phyloP scores from a whole-genome alignment of 2,797 vertebrate genomes.

The Gadopsis marmoratus region DNA sequence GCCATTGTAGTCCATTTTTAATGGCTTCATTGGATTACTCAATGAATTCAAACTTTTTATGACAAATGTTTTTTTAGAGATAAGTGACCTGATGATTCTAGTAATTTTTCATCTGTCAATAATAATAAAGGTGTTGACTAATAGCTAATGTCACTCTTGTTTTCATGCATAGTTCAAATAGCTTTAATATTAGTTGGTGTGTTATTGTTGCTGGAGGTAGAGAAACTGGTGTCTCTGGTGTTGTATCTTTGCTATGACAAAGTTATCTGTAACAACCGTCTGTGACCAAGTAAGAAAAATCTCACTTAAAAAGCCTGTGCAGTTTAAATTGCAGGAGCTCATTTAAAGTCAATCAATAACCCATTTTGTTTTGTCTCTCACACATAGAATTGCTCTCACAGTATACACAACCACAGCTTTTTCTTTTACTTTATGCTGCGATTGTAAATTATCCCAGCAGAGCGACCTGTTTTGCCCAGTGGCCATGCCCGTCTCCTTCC shows the following conservation, averaged over 20 bases:
- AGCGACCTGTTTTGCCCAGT: conserved; percentile 50
- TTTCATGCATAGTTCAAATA: neutral
- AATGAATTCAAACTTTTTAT: too few relatives aligned
- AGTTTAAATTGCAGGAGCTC: conserved; percentile 2
- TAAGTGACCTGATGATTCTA: neutral
- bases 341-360: conserved; percentile 24
- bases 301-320: neutral
- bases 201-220: neutral
- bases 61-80: too few relatives aligned
- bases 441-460: conserved; percentile 56
- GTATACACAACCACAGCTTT: conserved; percentile 1
- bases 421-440: conserved; percentile 32
- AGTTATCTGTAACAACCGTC: neutral
- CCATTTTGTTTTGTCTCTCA: conserved; percentile 5
- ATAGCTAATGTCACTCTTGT: neutral
- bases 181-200: neutral
- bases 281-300: neutral
- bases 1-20: too few relatives aligned
- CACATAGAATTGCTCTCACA: neutral
- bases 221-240: too few relatives aligned
- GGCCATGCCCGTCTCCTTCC: conserved; percentile 57
- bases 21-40: too few relatives aligned
- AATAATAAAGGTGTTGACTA: neutral
- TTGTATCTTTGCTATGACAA: too few relatives aligned
- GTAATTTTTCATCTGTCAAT: neutral